Conservation (phyloP, 2,888 invertebrate genomes). For the Pristionchus mayeri region DNA sequence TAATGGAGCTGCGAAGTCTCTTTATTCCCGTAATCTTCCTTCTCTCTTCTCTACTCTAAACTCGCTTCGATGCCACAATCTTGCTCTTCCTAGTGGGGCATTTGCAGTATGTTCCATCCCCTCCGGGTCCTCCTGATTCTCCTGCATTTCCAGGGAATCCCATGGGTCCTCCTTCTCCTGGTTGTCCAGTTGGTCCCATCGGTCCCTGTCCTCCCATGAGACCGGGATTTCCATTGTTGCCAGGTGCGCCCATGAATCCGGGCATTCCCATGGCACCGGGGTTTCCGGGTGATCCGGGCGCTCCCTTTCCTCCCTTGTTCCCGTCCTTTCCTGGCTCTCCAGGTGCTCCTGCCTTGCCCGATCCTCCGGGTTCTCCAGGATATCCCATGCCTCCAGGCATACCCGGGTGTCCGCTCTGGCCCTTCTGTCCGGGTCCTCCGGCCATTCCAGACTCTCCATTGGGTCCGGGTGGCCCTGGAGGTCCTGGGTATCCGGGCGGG, state of each 20-base stretch:
- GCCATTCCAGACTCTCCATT: conserved; percentile 59
- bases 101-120: conserved; percentile 54
- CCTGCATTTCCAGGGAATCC: conserved; percentile 51
- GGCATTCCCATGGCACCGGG: conserved; percentile 41
- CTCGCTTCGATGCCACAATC: conserved; percentile 31
- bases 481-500: conserved; percentile 53
- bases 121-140: conserved; percentile 51
- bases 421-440: conserved; percentile 55
- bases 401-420: conserved; percentile 53
- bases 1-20: not conserved
- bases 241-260: conserved; percentile 24
- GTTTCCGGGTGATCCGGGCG: conserved; percentile 30
- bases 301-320: conserved; percentile 46
- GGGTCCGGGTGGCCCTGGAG: conserved; percentile 56
- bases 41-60: conserved; percentile 22
- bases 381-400: conserved; percentile 39
- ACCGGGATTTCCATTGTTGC: conserved; percentile 52
- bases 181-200: conserved; percentile 54
- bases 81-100: conserved; percentile 51
- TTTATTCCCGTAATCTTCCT: conserved; percentile 12
- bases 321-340: conserved; percentile 49
- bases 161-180: conserved; percentile 51
- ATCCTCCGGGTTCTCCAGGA: conserved; percentile 25
- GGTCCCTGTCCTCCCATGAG: conserved; percentile 52
- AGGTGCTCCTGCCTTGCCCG: conserved; percentile 27